Evolutionary conservation across 2,888 invertebrate species (phyloP).

Genomic region (Clitarchus hookeri): DNA sequence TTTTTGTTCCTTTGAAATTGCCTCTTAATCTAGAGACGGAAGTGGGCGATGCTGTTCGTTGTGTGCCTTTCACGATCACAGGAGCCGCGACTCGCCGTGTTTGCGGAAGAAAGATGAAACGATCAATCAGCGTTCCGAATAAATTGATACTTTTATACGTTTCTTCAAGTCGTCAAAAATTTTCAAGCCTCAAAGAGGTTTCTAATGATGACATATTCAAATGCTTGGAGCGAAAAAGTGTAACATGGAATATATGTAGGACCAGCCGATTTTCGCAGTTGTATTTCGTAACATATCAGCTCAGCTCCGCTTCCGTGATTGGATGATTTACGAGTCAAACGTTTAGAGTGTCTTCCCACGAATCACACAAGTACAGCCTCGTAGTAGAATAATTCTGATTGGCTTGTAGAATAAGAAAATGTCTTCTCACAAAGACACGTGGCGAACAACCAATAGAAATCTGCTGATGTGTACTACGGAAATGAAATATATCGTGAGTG

Average conservation of each 20-base stretch:
- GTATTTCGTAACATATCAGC: no score
- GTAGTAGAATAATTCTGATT: no score
- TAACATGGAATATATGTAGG: background rate
- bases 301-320: no score
- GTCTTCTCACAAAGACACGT: no score
- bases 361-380: no score
- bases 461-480: no score
- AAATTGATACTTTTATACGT: background rate
- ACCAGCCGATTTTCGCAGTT: no score
- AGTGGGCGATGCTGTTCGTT: background rate
- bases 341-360: no score
- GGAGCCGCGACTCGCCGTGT: background rate
- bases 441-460: no score
- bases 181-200: background rate
- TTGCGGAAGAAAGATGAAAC: background rate
- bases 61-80: background rate
- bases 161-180: background rate
- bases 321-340: no score
- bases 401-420: no score
- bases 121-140: conserved; percentile 7
- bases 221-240: background rate
- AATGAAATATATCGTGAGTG: no score
- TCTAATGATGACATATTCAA: background rate
- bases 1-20: background rate
- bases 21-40: background rate